A percentile compares a stretch with the other conserved stretches of the same genome.
These are phyloP conservation scores for Taenioides sp. DNA, from an alignment of 2,797 vertebrate species.

Conservation along the genomic window DNA sequence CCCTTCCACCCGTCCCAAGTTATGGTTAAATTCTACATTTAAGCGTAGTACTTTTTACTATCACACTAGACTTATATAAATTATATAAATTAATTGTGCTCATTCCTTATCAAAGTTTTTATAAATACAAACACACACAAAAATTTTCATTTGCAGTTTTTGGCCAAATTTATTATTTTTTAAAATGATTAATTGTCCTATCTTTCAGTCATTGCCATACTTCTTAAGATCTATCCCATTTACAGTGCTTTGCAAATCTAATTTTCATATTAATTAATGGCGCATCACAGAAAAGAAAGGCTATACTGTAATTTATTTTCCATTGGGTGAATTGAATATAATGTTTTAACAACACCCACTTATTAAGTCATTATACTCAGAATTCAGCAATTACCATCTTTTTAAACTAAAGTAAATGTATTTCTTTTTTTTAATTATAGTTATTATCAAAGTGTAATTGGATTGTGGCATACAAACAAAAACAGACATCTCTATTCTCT, in stretches of 20 bases:
- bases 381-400: neutral
- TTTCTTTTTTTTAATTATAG: neutral
- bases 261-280: neutral
- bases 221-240: neutral
- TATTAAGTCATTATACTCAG: neutral
- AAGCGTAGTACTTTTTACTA: no score
- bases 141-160: neutral
- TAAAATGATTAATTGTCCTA: neutral
- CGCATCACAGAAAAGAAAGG: neutral
- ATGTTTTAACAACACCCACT: conserved; percentile 1
- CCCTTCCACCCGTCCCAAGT: no score
- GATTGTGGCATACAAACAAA: neutral
- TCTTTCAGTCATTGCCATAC: neutral
- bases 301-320: neutral
- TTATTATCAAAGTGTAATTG: conserved; percentile 1
- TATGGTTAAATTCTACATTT: no score
- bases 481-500: neutral
- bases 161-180: neutral
- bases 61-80: neutral
- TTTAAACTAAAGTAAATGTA: neutral
- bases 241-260: neutral
- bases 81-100: neutral
- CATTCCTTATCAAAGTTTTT: neutral
- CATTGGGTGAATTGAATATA: neutral
- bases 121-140: no score